Conservation (phyloP, 2,113 vertebrate genomes). For the Tamias sibiricus region DNA sequence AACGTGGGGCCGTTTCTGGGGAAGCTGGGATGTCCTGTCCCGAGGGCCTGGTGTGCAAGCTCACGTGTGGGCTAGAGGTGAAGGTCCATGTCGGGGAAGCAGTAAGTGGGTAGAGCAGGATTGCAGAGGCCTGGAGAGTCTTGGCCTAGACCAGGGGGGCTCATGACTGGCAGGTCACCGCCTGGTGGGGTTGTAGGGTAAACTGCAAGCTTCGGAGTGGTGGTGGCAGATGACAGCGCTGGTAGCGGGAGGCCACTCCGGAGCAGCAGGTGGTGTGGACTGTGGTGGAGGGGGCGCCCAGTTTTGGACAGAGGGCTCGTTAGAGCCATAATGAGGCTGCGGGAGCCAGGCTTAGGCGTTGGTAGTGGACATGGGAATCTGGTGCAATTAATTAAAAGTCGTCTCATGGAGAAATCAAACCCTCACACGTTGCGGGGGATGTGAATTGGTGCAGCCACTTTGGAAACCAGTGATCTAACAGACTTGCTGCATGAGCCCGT, state of each 20-base stretch:
- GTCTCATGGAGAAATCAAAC: accelerated
- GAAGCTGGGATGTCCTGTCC: background rate
- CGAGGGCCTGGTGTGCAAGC: background rate
- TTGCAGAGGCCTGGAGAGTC: background rate
- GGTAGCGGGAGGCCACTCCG: background rate
- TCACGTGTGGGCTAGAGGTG: background rate
- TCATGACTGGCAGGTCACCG: background rate
- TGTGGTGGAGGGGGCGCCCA: accelerated
- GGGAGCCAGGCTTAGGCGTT: accelerated
- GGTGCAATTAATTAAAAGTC: background rate
- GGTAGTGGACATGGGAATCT: no score
- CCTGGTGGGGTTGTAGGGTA: background rate
- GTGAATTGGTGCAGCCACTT: accelerated
- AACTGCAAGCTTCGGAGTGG: no score
- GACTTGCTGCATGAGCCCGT: accelerated
- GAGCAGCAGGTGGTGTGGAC: no score
- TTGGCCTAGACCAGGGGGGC: background rate
- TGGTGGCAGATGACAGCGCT: no score
- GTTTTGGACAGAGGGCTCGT: background rate
- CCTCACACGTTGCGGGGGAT: background rate
- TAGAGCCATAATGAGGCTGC: accelerated
- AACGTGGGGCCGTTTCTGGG: accelerated
- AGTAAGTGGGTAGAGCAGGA: background rate
- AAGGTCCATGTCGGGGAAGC: background rate
- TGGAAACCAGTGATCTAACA: background rate